phyloP scores from a whole-genome alignment of 2,113 vertebrate genomes.

The Urocolius indicus region DNA sequence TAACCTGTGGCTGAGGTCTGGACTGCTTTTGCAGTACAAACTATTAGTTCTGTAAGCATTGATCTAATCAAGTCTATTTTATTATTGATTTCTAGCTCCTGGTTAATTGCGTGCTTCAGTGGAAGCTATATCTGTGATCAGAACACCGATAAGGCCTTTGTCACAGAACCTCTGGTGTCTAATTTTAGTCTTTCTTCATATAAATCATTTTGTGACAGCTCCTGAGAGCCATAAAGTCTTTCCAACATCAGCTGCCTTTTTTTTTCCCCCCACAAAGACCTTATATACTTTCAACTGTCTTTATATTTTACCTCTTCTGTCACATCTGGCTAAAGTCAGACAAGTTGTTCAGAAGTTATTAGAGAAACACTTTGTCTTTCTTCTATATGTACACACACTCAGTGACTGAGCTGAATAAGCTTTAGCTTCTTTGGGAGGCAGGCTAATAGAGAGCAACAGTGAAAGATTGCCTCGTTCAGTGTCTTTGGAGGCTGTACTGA shows the following conservation, averaged over 20 bases:
- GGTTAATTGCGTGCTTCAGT: not conserved
- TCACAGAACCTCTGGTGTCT: not conserved
- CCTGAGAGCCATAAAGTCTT: not conserved
- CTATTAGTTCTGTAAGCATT: not conserved
- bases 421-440: not conserved
- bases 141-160: not conserved
- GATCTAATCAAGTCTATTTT: not conserved
- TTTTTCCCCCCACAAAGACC: not conserved
- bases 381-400: not conserved
- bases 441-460: conserved; percentile 11
- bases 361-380: conserved; percentile 6
- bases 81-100: not conserved
- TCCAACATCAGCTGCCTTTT: not conserved
- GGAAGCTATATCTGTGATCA: not conserved
- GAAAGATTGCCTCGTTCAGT: not conserved
- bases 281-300: not conserved
- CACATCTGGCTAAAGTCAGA: not conserved
- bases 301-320: conserved; percentile 6
- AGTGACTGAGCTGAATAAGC: not conserved
- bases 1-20: not conserved
- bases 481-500: not conserved
- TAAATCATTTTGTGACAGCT: not conserved
- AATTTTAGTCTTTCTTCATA: conserved; percentile 14
- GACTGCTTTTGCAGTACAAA: not conserved
- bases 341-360: conserved; percentile 3